Conservation (phyloP, 2,888 invertebrate genomes). For the Phyto melanocephala region DNA sequence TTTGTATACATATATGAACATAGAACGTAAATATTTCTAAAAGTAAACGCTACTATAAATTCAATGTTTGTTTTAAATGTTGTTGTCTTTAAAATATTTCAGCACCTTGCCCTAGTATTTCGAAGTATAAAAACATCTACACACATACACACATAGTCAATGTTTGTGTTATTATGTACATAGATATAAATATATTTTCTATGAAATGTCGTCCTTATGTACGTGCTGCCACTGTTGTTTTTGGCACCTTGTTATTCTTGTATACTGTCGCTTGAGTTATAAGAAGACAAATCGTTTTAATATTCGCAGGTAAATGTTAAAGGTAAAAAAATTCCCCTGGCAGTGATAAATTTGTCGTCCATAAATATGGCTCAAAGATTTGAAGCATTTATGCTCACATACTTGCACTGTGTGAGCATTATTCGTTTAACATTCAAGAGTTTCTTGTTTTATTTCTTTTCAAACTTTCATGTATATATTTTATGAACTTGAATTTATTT, state of each 20-base stretch:
- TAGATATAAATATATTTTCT: not conserved
- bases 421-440: constrained; percentile 32
- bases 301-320: constrained; percentile 62
- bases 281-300: constrained; percentile 64
- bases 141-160: not conserved
- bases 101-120: not conserved
- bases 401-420: not conserved
- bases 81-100: constrained; percentile 20
- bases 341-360: constrained; percentile 62
- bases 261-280: constrained; percentile 28
- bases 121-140: not conserved
- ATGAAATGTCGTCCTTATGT: constrained; percentile 24
- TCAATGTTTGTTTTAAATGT: not conserved
- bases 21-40: not conserved
- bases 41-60: not conserved
- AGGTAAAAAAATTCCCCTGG: constrained; percentile 52
- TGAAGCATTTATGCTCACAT: constrained; percentile 33
- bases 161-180: not conserved
- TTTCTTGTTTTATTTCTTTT: not conserved
- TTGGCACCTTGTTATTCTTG: not conserved
- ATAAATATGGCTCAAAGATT: constrained; percentile 58
- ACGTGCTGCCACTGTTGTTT: not conserved
- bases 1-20: too few species aligned
- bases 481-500: constrained; percentile 50
- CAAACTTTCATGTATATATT: not conserved